Conservation (phyloP, 2,888 invertebrate species). For the Aphodius sticticus region DNA sequence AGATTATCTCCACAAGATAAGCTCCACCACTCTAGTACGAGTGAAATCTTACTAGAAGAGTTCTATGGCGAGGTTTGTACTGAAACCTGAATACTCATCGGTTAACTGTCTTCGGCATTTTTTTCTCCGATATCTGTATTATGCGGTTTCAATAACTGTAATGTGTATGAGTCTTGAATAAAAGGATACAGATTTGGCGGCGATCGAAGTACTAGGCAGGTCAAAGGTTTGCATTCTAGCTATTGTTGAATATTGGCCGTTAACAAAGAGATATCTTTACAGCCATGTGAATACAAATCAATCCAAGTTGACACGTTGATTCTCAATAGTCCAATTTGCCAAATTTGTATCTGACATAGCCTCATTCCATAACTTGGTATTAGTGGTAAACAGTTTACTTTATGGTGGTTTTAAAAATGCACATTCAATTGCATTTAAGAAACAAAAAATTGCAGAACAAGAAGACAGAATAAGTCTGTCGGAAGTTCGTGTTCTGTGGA, state of each 20-base stretch:
- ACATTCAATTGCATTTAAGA: too few relatives aligned
- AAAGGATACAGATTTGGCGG: not conserved
- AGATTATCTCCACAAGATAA: constrained; percentile 46
- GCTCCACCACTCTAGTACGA: constrained; percentile 30
- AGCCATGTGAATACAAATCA: not conserved
- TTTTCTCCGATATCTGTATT: constrained; percentile 22
- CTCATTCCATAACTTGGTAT: not conserved
- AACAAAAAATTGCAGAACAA: too few relatives aligned
- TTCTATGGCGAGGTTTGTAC: not conserved
- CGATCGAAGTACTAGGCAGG: not conserved
- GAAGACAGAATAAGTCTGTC: too few relatives aligned
- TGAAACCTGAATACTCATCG: constrained; percentile 19
- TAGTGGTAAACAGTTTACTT: too few relatives aligned
- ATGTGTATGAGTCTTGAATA: not conserved
- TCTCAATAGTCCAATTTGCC: not conserved
- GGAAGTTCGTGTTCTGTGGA: too few relatives aligned
- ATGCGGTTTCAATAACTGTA: constrained; percentile 22
- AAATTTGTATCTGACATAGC: not conserved
- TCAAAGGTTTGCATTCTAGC: not conserved
- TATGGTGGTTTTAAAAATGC: too few relatives aligned
- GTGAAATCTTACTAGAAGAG: constrained; percentile 13
- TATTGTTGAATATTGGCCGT: not conserved
- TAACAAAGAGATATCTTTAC: not conserved
- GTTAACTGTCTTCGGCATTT: constrained; percentile 18
- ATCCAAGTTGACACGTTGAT: not conserved